Conservation (phyloP, 2,888 invertebrate genomes). For the Dynastes grantii region DNA sequence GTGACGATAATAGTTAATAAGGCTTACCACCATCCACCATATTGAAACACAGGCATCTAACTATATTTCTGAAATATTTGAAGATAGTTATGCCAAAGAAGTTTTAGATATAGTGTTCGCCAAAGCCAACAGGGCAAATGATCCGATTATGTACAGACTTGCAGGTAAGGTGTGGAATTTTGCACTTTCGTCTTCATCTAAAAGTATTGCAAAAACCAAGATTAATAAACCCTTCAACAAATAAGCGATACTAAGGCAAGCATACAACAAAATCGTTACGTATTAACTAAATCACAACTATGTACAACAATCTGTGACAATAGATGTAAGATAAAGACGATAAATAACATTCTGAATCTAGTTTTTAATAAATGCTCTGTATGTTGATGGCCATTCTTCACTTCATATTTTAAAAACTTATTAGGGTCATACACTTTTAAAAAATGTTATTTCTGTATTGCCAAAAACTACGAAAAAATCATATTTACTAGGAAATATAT, state of each 20-base stretch:
- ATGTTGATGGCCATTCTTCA: no score
- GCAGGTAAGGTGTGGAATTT: conserved; percentile 49
- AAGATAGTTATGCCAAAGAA: conserved; percentile 28
- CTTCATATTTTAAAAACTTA: no score
- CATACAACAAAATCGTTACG: neutral
- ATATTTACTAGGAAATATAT: no score
- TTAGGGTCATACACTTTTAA: no score
- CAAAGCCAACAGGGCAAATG: conserved; percentile 50
- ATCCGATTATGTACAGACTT: conserved; percentile 49
- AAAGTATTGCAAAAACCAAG: conserved; percentile 18
- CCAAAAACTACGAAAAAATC: no score
- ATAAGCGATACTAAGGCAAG: neutral
- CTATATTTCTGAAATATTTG: neutral
- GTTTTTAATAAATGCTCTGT: neutral
- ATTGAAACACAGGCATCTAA: no score
- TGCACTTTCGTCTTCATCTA: conserved; percentile 50
- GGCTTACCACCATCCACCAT: no score
- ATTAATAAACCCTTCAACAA: neutral
- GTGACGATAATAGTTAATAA: no score
- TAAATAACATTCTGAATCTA: neutral
- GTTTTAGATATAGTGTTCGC: conserved; percentile 43
- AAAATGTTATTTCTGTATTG: no score
- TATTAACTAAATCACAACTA: neutral
- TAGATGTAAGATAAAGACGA: neutral
- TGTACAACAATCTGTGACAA: neutral